These are phyloP conservation scores for Myopa tessellatipennis DNA, from an alignment of 2,888 invertebrate species.

Conservation along the genomic window DNA sequence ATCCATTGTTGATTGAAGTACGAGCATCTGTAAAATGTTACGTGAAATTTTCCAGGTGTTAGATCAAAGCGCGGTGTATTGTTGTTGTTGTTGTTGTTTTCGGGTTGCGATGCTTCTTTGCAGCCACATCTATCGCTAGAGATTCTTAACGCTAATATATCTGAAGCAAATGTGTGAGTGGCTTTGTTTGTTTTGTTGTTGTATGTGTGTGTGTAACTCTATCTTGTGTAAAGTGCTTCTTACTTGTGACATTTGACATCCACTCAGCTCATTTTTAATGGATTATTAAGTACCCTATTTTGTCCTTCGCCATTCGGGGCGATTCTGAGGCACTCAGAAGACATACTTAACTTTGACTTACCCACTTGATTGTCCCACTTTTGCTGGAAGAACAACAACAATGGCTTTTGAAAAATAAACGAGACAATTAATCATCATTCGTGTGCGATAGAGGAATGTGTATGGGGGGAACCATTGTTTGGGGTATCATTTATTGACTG, in stretches of 20 bases:
- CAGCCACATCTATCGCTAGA: background rate
- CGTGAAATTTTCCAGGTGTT: slow-evolving; percentile 61
- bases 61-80: background rate
- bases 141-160: slow-evolving; percentile 24
- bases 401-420: too few species aligned
- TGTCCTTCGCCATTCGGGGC: slow-evolving; percentile 10
- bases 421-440: too few species aligned
- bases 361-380: too few species aligned
- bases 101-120: slow-evolving; percentile 22
- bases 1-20: background rate
- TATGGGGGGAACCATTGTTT: too few species aligned
- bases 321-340: background rate
- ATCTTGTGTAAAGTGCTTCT: slow-evolving; percentile 15
- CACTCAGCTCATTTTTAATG: slow-evolving; percentile 35
- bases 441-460: too few species aligned
- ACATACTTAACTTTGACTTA: too few species aligned
- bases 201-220: background rate
- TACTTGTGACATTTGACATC: slow-evolving; percentile 35
- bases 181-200: too few species aligned
- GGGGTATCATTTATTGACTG: too few species aligned
- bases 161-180: slow-evolving; percentile 27
- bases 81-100: background rate
- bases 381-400: too few species aligned
- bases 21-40: slow-evolving; percentile 47
- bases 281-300: slow-evolving; percentile 36